Base-by-base conservation (phyloP, 2,888 invertebrate genomes). In the Toxonevra muliebris region DNA sequence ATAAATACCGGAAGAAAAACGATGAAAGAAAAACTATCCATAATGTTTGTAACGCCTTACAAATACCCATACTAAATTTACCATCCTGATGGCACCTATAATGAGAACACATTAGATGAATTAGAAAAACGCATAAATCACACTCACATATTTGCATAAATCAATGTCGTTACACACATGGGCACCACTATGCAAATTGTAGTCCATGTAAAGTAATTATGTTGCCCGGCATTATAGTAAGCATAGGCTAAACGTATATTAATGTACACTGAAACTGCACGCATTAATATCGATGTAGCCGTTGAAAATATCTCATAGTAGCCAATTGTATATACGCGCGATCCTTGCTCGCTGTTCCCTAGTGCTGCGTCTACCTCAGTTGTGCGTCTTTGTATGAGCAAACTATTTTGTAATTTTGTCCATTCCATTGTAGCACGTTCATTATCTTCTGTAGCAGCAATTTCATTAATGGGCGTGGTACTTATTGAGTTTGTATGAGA, bases 91-190 rank as follows among this genome's bases (percentile, higher is more conserved):
- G 73, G 59, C 79, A 78, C 77, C 80, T 79, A 61, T 43, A 70
- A 60, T 10, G 41, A 64, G 17, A n/a, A 40, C 30, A 58, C n/a
- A 48, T 5, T 42, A 19, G 17, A 11, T 53, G 15, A 52, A 1
- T 12, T 20, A 10, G 3, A 8, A 12, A 50, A 30, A 30, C 10
- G 17, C 17, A 19, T 52, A 52, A 13, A 12, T n/a, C 41, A 12
- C 42, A 76, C 80, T 76, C 73, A 82, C 82, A 82, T 80, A 65
- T 77, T 77, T 20, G 79, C 75, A 65, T 78, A 76, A 52, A 82
- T 76, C 15, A 80, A 69, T 10, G 76, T 76, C 41, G 82, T 81
- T 5, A 82, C 75, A 55, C 76, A 58, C 75, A 78, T 78, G 4
- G 82, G 81, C 2, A 78, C 66, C 8, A 78, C 64, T 52, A 82